Conservation (phyloP, 1,140 invertebrate species). For the Thaumatotibia leucotreta region DNA sequence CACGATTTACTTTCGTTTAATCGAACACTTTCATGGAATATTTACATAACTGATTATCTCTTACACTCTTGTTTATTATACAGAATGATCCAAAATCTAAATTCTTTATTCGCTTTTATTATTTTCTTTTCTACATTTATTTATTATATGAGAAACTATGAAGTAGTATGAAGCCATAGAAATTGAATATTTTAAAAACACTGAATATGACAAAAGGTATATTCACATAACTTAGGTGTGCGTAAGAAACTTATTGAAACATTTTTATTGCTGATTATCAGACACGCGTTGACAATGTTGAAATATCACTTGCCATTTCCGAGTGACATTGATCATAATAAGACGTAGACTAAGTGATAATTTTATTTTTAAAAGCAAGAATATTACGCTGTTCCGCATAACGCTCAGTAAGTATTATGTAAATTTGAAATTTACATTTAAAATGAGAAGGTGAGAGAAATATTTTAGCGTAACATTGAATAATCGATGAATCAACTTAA, state of each 20-base stretch:
- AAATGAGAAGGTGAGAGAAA: constrained; percentile 11
- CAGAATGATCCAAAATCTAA: not conserved
- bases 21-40: not conserved
- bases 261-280: no score
- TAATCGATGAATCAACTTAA: constrained; percentile 23
- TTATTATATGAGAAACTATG: no score
- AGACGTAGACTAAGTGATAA: not conserved
- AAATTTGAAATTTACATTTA: constrained; percentile 3
- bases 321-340: not conserved
- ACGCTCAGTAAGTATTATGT: not conserved
- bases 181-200: no score
- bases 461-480: constrained; percentile 22
- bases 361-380: constrained; percentile 1
- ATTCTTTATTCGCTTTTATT: no score
- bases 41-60: not conserved
- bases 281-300: no score
- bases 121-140: no score
- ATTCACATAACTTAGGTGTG: no score
- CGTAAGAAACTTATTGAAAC: no score
- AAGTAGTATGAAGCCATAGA: no score
- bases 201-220: no score
- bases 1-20: constrained; percentile 3
- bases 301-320: not conserved
- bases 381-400: not conserved
- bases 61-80: not conserved